These are phyloP conservation scores for Erpetoichthys calabaricus DNA, from an alignment of 2,797 vertebrate genomes.

Conservation along the genomic window DNA sequence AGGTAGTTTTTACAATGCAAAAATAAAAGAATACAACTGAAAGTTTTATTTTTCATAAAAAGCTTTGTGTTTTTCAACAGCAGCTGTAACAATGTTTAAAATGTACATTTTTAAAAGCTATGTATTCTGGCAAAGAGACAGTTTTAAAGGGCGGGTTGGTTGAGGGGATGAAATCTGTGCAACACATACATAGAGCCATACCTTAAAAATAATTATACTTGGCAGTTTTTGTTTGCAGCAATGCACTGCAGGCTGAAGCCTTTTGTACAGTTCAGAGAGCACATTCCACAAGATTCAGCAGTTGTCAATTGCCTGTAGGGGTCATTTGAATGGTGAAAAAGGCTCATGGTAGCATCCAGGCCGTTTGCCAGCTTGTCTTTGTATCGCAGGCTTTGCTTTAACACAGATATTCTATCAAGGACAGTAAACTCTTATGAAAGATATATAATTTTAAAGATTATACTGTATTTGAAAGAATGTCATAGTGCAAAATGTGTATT, in stretches of 20 bases:
- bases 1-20: too few relatives aligned
- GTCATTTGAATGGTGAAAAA: constrained; percentile 70
- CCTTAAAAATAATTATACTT: constrained; percentile 75
- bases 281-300: constrained; percentile 80
- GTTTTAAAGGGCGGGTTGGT: too few relatives aligned
- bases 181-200: constrained; percentile 63
- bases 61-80: too few relatives aligned
- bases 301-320: constrained; percentile 77
- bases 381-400: constrained; percentile 19
- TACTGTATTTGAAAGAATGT: too few relatives aligned
- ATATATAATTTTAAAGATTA: constrained; percentile 1
- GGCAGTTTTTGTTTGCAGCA: constrained; percentile 87
- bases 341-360: constrained; percentile 39
- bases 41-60: too few relatives aligned
- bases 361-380: constrained; percentile 31
- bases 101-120: too few relatives aligned
- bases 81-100: too few relatives aligned
- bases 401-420: constrained; percentile 4
- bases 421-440: constrained; percentile 10
- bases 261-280: constrained; percentile 92
- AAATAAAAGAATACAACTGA: too few relatives aligned
- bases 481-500: too few relatives aligned
- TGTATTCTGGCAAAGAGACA: too few relatives aligned
- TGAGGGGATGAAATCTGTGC: constrained; percentile 30
- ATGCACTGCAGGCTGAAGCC: constrained; percentile 63